Percentiles rank a stretch among this genome's conserved stretches.
Conservation (phyloP, 2,888 invertebrate species). For the Eumerus sabulonum region DNA sequence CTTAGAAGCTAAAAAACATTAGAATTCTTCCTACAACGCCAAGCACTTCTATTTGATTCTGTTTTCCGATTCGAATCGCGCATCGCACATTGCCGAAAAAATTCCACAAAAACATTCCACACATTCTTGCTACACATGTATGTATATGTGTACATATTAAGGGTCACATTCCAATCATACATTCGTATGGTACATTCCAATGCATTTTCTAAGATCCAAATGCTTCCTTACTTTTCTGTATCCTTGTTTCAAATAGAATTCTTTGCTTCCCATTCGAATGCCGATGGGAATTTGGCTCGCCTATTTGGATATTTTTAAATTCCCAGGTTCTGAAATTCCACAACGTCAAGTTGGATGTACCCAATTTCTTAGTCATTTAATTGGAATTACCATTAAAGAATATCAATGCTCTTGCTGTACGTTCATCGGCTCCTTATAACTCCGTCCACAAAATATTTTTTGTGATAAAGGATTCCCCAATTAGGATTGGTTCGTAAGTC, state of each 20-base stretch:
- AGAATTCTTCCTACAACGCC: too few relatives aligned
- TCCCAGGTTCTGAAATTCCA: not conserved
- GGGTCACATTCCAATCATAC: too few relatives aligned
- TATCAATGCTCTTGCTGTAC: conserved; percentile 29
- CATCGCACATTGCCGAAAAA: conserved; percentile 44
- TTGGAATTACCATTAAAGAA: not conserved
- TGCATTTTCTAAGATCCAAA: not conserved
- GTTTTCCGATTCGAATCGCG: conserved; percentile 55
- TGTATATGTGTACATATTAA: conserved; percentile 1
- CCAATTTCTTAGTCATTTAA: not conserved
- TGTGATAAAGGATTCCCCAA: conserved; percentile 2
- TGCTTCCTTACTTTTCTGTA: conserved; percentile 12
- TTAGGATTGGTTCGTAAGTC: conserved; percentile 33
- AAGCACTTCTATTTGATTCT: conserved; percentile 27
- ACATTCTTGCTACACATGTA: conserved; percentile 53
- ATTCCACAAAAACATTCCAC: conserved; percentile 60
- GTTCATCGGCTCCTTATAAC: conserved; percentile 50
- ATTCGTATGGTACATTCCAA: too few relatives aligned
- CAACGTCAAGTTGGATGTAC: not conserved
- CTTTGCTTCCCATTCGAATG: conserved; percentile 60
- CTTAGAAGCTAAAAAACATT: too few relatives aligned
- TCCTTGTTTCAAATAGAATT: conserved; percentile 51
- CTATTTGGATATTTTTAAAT: conserved; percentile 13
- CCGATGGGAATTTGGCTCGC: conserved; percentile 28
- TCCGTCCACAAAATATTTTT: conserved; percentile 40